phyloP scores from a whole-genome alignment of 1,140 invertebrate species.

The Andrena cerasifolii region DNA sequence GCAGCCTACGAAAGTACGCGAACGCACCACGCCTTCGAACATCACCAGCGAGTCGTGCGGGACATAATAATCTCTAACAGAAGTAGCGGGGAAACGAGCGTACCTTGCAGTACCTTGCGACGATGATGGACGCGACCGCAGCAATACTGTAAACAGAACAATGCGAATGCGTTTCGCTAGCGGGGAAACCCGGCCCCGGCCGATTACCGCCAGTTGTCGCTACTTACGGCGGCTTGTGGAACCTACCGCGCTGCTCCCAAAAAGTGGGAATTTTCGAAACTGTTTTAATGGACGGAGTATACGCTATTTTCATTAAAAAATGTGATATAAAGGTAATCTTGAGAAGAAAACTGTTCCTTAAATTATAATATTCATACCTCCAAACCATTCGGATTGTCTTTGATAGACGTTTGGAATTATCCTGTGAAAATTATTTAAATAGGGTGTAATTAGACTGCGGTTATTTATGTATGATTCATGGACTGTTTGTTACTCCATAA shows the following conservation, averaged over 20 bases:
- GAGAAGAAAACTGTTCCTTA: too few relatives aligned
- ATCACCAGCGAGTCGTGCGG: conserved; percentile 37
- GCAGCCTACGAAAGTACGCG: not conserved
- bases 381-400: too few relatives aligned
- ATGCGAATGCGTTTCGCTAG: not conserved
- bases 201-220: not conserved
- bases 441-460: too few relatives aligned
- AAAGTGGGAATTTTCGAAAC: not conserved
- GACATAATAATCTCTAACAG: conserved; percentile 43
- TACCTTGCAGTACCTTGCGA: conserved; percentile 5
- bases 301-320: not conserved
- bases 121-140: conserved; percentile 50
- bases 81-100: conserved; percentile 21
- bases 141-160: conserved; percentile 65
- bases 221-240: not conserved
- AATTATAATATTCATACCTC: too few relatives aligned
- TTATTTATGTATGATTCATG: too few relatives aligned
- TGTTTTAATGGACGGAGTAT: not conserved
- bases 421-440: too few relatives aligned
- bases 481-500: too few relatives aligned
- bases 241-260: too few relatives aligned
- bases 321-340: too few relatives aligned
- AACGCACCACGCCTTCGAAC: conserved; percentile 31
- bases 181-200: not conserved
- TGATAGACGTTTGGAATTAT: too few relatives aligned